These are phyloP conservation scores for Urosaurus nigricauda DNA, from an alignment of 2,797 vertebrate species.

Conservation along the genomic window DNA sequence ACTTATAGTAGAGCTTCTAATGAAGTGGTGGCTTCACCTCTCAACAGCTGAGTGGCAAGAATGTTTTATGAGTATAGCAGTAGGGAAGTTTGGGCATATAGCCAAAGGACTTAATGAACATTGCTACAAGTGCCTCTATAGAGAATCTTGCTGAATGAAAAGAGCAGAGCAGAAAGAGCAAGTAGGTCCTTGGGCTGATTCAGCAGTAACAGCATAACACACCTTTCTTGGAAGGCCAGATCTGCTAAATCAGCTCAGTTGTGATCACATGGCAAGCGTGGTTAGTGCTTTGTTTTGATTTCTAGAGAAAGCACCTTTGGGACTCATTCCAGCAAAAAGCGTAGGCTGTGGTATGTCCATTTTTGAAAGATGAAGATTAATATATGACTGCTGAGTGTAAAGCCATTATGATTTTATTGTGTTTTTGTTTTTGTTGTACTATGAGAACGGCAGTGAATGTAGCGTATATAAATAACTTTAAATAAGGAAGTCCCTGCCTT, in stretches of 20 bases:
- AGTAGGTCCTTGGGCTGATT: neutral
- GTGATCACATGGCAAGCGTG: neutral
- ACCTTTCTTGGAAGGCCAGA: neutral
- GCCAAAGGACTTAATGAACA: neutral
- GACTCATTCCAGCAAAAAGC: neutral
- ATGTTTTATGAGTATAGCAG: neutral
- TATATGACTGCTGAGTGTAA: neutral
- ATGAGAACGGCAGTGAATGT: neutral
- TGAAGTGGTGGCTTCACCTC: neutral
- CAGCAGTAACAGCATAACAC: neutral
- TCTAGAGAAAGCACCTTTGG: constrained; percentile 7
- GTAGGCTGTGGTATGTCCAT: neutral
- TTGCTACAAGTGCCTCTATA: neutral
- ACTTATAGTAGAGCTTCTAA: neutral
- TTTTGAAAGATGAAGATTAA: constrained; percentile 18
- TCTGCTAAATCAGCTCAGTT: neutral
- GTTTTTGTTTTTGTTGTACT: neutral
- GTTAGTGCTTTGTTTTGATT: neutral
- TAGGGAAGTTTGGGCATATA: neutral
- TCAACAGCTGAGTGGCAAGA: neutral
- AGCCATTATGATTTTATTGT: neutral
- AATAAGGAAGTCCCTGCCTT: constrained; percentile 2
- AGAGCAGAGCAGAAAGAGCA: neutral
- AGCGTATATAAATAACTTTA: neutral
- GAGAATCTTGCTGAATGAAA: constrained; percentile 3